phyloP scores from a whole-genome alignment of 2,113 vertebrate species.

The Platysteira castanea region DNA sequence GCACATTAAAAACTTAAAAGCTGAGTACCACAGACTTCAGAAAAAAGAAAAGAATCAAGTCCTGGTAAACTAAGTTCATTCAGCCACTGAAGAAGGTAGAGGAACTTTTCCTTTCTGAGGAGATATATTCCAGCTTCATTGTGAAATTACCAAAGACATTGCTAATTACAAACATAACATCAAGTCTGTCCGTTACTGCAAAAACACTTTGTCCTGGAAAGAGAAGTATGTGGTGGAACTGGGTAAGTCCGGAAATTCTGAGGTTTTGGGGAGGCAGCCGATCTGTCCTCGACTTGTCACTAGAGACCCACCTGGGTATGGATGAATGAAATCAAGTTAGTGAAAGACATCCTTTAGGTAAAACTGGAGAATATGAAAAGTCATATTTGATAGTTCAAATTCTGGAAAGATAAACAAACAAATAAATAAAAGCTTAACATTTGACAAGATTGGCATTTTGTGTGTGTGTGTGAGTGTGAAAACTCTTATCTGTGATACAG shows the following conservation, averaged over 20 bases:
- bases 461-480: neutral
- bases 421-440: neutral
- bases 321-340: neutral
- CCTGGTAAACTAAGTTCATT: neutral
- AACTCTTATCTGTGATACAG: neutral
- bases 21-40: neutral
- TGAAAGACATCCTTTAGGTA: neutral
- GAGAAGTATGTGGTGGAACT: neutral
- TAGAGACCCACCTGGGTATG: neutral
- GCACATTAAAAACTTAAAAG: neutral
- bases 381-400: neutral
- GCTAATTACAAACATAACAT: neutral
- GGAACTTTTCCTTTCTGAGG: neutral
- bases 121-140: neutral
- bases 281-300: rapidly evolving
- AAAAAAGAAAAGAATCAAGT: neutral
- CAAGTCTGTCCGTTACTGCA: neutral
- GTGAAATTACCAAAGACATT: too few relatives aligned
- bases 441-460: neutral
- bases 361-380: neutral
- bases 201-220: neutral
- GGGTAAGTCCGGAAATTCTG: neutral
- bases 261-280: rapidly evolving
- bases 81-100: neutral
- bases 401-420: neutral